These are phyloP conservation scores for Drosophila histrio DNA, from an alignment of 2,888 invertebrate genomes.

Conservation along the genomic window DNA sequence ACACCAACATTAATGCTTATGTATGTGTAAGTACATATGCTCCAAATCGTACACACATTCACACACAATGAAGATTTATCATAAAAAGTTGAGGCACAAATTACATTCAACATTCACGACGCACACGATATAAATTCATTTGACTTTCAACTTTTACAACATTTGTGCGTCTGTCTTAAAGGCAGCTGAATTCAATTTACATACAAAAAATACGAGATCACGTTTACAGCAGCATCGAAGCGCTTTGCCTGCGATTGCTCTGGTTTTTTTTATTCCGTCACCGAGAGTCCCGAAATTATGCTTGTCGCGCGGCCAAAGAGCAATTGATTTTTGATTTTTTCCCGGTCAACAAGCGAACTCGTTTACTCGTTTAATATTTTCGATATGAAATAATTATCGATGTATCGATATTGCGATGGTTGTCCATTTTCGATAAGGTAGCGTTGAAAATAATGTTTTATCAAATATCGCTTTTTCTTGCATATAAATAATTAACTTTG, in stretches of 20 bases:
- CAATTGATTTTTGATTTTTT: slow-evolving; percentile 59
- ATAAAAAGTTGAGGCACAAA: slow-evolving; percentile 40
- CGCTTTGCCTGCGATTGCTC: slow-evolving; percentile 13
- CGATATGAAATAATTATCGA: slow-evolving; percentile 22
- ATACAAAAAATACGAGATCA: slow-evolving; percentile 15
- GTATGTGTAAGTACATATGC: slow-evolving; percentile 37
- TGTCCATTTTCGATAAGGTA: neutral
- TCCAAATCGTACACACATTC: slow-evolving; percentile 42
- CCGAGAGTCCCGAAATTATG: slow-evolving; percentile 39
- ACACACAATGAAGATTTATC: slow-evolving; percentile 52
- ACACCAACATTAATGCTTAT: slow-evolving; percentile 40
- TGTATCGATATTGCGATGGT: neutral
- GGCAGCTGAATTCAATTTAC: slow-evolving; percentile 38
- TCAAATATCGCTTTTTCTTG: too few relatives aligned
- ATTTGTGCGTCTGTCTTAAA: slow-evolving; percentile 29
- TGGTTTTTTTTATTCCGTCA: slow-evolving; percentile 18
- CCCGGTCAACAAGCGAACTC: slow-evolving; percentile 56
- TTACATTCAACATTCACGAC: slow-evolving; percentile 44
- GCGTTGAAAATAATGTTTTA: neutral
- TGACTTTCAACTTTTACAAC: slow-evolving; percentile 46
- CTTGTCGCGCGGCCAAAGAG: slow-evolving; percentile 32
- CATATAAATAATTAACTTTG: too few relatives aligned
- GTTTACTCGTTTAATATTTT: slow-evolving; percentile 8
- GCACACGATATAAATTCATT: slow-evolving; percentile 47
- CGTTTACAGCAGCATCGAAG: slow-evolving; percentile 14